phyloP scores from a whole-genome alignment of 2,797 vertebrate genomes.

The Myotis findleyi region DNA sequence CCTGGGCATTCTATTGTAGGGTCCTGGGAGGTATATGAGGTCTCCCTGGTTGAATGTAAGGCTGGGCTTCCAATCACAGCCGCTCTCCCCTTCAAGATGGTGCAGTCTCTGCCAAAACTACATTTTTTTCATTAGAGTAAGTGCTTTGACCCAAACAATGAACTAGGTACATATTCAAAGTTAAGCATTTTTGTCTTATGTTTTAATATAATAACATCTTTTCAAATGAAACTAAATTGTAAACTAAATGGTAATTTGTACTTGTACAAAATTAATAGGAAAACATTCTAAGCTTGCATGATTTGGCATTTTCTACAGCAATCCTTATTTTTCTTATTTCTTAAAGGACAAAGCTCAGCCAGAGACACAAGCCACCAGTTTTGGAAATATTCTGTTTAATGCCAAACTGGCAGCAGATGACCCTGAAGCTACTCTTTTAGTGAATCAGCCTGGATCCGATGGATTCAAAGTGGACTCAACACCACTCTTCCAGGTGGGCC shows the following conservation, averaged over 20 bases:
- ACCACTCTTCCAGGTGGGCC: conserved; percentile 94
- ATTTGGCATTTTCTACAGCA: not conserved
- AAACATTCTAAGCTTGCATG: not conserved
- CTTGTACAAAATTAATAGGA: not conserved
- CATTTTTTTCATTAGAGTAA: conserved; percentile 90
- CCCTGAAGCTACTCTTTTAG: conserved; percentile 91
- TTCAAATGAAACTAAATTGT: not conserved
- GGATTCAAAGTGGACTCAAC: conserved; percentile 95
- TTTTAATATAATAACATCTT: not conserved
- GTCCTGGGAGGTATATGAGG: no score
- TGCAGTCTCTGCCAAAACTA: not conserved
- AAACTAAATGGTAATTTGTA: not conserved
- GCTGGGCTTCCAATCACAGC: no score
- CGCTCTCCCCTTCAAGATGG: no score
- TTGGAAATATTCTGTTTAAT: conserved; percentile 93
- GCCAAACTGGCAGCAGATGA: conserved; percentile 94
- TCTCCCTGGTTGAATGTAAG: no score
- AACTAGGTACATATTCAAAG: not conserved
- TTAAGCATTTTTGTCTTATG: not conserved
- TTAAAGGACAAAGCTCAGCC: conserved; percentile 96
- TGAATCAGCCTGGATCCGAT: conserved; percentile 95
- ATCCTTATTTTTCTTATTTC: not conserved
- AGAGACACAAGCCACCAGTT: conserved; percentile 92
- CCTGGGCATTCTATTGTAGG: no score
- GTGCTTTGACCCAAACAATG: conserved; percentile 69